Conservation (phyloP, 2,113 vertebrate species). For the Ammospiza caudacuta region DNA sequence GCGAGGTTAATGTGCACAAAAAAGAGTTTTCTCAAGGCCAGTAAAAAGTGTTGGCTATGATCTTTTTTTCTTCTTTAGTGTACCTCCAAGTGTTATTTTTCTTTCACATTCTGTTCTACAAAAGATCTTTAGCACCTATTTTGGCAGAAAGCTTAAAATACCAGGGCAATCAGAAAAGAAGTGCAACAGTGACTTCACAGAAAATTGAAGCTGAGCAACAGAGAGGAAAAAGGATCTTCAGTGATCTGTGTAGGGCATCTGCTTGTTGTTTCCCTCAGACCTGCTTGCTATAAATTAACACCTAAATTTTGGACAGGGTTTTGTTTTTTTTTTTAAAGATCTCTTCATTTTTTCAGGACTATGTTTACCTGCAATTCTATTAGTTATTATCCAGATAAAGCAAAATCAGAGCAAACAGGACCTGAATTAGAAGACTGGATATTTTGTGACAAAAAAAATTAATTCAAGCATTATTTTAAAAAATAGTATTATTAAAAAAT, state of each 20-base stretch:
- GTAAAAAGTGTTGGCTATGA: not conserved
- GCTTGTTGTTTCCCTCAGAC: not conserved
- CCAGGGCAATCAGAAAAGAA: conserved; percentile 4
- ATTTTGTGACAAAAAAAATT: not conserved
- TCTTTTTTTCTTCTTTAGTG: not conserved
- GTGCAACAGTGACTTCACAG: conserved; percentile 21
- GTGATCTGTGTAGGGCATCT: not conserved
- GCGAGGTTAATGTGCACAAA: not conserved
- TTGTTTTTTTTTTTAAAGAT: not conserved
- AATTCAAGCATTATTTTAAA: not conserved
- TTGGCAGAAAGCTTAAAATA: conserved; percentile 36
- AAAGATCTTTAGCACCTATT: conserved; percentile 36
- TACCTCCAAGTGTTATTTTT: not conserved
- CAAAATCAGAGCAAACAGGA: not conserved
- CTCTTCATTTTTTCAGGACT: not conserved
- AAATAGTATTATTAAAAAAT: not conserved
- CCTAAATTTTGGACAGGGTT: not conserved
- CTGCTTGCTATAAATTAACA: not conserved
- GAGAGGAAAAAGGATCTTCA: not conserved
- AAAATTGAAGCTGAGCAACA: conserved; percentile 27
- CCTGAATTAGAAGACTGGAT: not conserved
- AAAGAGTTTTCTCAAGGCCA: not conserved
- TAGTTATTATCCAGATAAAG: not conserved
- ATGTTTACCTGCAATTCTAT: fast-evolving
- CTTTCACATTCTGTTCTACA: conserved; percentile 28